Percentiles rank a stretch among this genome's conserved stretches.
These are phyloP conservation scores for Montipora efflorescens DNA, from an alignment of 64 coral and sea anemone genomes.

Conservation along the genomic window DNA sequence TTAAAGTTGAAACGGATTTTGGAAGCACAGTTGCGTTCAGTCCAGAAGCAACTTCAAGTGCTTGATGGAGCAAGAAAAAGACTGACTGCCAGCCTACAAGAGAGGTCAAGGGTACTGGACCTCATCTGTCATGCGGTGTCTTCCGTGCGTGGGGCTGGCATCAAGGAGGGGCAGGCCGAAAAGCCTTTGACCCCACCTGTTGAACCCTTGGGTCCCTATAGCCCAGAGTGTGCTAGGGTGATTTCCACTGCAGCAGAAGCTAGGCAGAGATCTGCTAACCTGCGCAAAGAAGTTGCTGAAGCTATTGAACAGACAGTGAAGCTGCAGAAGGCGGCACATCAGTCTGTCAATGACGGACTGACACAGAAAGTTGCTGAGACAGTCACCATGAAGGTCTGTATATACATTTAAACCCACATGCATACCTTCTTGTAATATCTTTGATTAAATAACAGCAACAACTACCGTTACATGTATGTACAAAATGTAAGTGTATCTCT, in stretches of 20 bases:
- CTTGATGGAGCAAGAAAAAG: slow-evolving; percentile 92
- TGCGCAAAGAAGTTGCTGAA: slow-evolving; percentile 89
- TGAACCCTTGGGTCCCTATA: slow-evolving; percentile 98
- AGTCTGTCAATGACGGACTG: slow-evolving; percentile 97
- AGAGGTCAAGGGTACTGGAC: slow-evolving; percentile 89
- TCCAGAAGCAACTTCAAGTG: slow-evolving; percentile 96
- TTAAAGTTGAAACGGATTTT: slow-evolving; percentile 90
- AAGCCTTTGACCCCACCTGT: slow-evolving; percentile 86
- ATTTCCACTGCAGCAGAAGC: slow-evolving; percentile 87
- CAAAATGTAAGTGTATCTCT: too few species aligned
- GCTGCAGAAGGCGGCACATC: slow-evolving; percentile 91
- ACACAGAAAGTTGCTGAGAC: slow-evolving; percentile 98
- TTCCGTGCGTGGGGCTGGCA: slow-evolving; percentile 82
- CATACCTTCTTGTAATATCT: too few species aligned
- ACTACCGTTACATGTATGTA: too few species aligned
- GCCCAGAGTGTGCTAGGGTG: slow-evolving; percentile 92
- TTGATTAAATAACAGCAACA: too few species aligned
- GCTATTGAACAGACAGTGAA: slow-evolving; percentile 95
- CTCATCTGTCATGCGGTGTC: slow-evolving; percentile 96
- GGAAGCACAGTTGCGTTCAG: slow-evolving; percentile 90
- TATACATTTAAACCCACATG: not conserved
- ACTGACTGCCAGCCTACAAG: slow-evolving; percentile 75
- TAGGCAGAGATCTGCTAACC: slow-evolving; percentile 74
- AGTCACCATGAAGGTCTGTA: slow-evolving; percentile 92
- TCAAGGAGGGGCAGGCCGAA: slow-evolving; percentile 87